phyloP scores from a whole-genome alignment of 1,140 invertebrate species.

The Phenacoccus solenopsis region DNA sequence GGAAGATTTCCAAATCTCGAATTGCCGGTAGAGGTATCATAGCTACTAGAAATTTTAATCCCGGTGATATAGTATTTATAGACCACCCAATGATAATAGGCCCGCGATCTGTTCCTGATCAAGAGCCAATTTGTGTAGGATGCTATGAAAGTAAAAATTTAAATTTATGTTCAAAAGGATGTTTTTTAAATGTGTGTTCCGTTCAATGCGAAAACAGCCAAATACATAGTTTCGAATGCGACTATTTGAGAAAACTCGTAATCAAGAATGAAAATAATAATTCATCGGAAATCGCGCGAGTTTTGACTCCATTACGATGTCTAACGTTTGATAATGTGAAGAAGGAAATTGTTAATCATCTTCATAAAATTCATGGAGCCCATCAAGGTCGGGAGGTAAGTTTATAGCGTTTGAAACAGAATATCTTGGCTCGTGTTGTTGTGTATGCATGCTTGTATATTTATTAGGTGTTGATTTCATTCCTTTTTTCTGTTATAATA shows the following conservation, averaged over 20 bases:
- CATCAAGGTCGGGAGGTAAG: slow-evolving; percentile 33
- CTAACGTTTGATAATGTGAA: slow-evolving; percentile 41
- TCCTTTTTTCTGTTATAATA: no score
- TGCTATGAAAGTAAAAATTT: slow-evolving; percentile 23
- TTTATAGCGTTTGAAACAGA: no score
- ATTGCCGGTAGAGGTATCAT: slow-evolving; percentile 51
- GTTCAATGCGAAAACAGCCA: slow-evolving; percentile 39
- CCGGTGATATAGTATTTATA: slow-evolving; percentile 51
- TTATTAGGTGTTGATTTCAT: no score
- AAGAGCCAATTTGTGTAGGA: slow-evolving; percentile 19
- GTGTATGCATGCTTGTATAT: no score
- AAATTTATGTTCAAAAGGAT: slow-evolving; percentile 40
- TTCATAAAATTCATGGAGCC: slow-evolving; percentile 38
- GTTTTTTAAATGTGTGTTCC: slow-evolving; percentile 45
- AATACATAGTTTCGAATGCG: slow-evolving; percentile 44
- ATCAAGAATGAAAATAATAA: slow-evolving; percentile 38
- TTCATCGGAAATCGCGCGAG: slow-evolving; percentile 38
- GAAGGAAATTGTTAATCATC: slow-evolving; percentile 38
- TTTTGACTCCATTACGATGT: slow-evolving; percentile 45
- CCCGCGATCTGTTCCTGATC: slow-evolving; percentile 2
- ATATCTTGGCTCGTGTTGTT: no score
- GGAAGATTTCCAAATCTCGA: not conserved
- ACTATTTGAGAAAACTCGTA: slow-evolving; percentile 36
- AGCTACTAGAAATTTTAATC: slow-evolving; percentile 44
- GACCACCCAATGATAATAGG: slow-evolving; percentile 52